These are phyloP conservation scores for Grapholita molesta DNA, from an alignment of 1,140 invertebrate species.

Conservation along the genomic window DNA sequence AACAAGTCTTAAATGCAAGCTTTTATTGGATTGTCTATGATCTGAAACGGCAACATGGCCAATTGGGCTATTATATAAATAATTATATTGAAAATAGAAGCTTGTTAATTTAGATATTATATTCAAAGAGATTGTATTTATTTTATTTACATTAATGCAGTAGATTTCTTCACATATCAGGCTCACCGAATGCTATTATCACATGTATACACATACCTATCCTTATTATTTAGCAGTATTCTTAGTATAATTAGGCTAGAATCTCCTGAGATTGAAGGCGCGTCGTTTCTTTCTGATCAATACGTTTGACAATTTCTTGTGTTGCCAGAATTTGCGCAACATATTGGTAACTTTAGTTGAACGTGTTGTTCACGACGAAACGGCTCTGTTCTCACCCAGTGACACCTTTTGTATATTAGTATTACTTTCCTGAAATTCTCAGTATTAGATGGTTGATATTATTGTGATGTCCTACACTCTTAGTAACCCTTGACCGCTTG, in stretches of 20 bases:
- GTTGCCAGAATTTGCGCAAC: not conserved
- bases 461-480: slow-evolving; percentile 49
- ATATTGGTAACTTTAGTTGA: not conserved
- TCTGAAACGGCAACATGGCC: not conserved
- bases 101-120: slow-evolving; percentile 4
- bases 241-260: slow-evolving; percentile 70
- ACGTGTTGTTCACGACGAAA: slow-evolving; percentile 19
- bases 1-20: slow-evolving; percentile 1
- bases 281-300: slow-evolving; percentile 30
- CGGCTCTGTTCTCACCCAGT: slow-evolving; percentile 34
- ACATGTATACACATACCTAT: slow-evolving; percentile 62
- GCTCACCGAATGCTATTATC: slow-evolving; percentile 60
- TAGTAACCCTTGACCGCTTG: slow-evolving; percentile 44
- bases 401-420: slow-evolving; percentile 69
- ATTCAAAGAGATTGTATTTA: not conserved
- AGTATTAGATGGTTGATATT: slow-evolving; percentile 65
- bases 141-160: not conserved
- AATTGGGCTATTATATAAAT: not conserved
- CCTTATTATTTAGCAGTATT: slow-evolving; percentile 69
- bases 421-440: slow-evolving; percentile 52
- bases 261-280: slow-evolving; percentile 60
- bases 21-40: not conserved
- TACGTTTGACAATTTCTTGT: not conserved
- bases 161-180: slow-evolving; percentile 37
- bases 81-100: not conserved